Evolutionary conservation across 2,113 vertebrate species (phyloP).

Genomic region (Pelmatolapia mariae): DNA sequence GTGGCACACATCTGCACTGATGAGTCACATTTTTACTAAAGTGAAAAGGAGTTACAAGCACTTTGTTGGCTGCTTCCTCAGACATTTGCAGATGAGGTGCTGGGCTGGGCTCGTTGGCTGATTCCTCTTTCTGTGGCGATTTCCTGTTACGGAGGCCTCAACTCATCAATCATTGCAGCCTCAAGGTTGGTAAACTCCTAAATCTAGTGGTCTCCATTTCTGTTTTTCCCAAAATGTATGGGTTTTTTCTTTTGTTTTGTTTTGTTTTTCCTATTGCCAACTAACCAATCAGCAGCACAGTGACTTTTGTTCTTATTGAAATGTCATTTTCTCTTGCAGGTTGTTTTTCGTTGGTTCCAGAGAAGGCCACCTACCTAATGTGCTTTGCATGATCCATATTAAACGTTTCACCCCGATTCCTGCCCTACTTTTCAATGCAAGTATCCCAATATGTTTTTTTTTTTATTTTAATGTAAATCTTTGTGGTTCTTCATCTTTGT

Average conservation of each 20-base stretch:
- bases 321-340: constrained; percentile 34
- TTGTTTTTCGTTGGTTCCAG: constrained; percentile 80
- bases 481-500: neutral
- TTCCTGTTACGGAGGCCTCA: constrained; percentile 80
- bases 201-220: neutral
- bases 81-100: constrained; percentile 77
- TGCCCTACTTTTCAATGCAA: constrained; percentile 77
- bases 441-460: neutral
- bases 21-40: neutral
- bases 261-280: neutral
- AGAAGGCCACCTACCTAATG: constrained; percentile 75
- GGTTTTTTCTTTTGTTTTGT: neutral
- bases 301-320: neutral
- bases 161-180: constrained; percentile 80
- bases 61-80: constrained; percentile 24
- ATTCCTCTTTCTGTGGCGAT: constrained; percentile 80
- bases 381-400: constrained; percentile 78
- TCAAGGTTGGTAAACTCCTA: constrained; percentile 65
- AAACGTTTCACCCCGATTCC: constrained; percentile 76
- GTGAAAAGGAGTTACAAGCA: neutral
- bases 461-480: neutral
- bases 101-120: constrained; percentile 76
- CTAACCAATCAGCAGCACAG: neutral
- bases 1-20: neutral
- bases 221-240: neutral